Percentiles rank a stretch among this genome's conserved stretches.
Conservation (phyloP, 2,113 vertebrate genomes). For the Periophthalmus modestus region DNA sequence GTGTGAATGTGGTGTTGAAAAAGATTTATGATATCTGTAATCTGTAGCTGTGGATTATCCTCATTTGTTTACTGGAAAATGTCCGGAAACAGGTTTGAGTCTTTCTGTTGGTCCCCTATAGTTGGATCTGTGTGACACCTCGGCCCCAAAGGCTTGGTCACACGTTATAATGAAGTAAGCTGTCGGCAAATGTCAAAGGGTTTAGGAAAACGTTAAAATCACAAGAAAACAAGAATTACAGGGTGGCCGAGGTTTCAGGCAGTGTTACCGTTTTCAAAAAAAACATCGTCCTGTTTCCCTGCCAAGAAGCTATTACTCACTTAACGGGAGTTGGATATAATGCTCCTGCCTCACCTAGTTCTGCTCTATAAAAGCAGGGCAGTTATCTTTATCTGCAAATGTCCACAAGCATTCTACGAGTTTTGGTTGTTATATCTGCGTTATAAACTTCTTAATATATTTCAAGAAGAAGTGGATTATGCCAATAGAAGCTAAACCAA, state of each 20-base stretch:
- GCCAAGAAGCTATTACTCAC: conserved; percentile 4
- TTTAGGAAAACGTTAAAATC: conserved; percentile 16
- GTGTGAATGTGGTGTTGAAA: conserved; percentile 15
- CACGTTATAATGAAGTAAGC: conserved; percentile 31
- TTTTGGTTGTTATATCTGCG: neutral
- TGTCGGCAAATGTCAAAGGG: conserved; percentile 27
- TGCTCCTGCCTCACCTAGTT: neutral
- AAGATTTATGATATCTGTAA: conserved; percentile 42
- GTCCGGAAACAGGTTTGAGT: conserved; percentile 6
- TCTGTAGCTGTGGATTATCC: conserved; percentile 17
- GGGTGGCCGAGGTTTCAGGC: neutral
- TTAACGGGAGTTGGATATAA: neutral
- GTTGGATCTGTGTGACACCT: conserved; percentile 2
- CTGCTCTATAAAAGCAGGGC: neutral
- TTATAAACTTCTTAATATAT: neutral
- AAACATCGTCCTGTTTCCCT: conserved; percentile 11
- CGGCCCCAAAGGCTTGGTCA: conserved; percentile 28
- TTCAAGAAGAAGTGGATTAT: neutral
- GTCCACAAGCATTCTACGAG: neutral
- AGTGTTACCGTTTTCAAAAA: neutral
- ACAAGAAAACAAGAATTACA: conserved; percentile 24
- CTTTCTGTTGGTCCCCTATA: conserved; percentile 6
- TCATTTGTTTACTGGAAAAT: conserved; percentile 19
- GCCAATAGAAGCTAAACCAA: neutral
- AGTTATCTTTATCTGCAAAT: neutral